Evolutionary conservation across 2,797 vertebrate species (phyloP), one percentile per base, ranked within the genome.

Genomic region (Psittacula echo): DNA sequence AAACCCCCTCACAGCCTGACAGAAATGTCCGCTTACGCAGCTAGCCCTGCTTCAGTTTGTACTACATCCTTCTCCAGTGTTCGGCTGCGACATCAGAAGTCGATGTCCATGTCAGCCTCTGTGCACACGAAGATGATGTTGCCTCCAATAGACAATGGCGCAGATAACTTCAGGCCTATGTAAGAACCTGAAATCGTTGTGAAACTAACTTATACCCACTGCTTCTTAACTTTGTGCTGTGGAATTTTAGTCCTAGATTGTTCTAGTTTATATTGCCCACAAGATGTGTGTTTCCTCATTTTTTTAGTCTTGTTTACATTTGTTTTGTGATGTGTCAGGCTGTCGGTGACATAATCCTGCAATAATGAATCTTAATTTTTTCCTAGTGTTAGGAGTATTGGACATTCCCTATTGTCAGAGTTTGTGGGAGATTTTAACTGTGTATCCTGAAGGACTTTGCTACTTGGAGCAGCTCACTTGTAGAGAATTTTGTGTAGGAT

Each of bases 111-210:
- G 98, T 98, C 98, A 96, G 98, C 98, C 97, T 98, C 98, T 97
- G 98, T 98, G 98, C 98, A 98, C 97, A 98, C 98, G 97, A 98
- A 98, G 98, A 98, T 98, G 98, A 98, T 98, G 97, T 98, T 98
- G 97, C 98, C 98, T 97, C 98, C 98, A 97, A 97, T 98, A 98
- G 98, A 98, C 98, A 98, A 98, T 98, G 98, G 97, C 96, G 98
- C 98, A 98, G 98, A 98, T 98, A 98, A 98, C 98, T 98, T 98
- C 98, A 98, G 98, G 97, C 98, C 98, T 98, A 98, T 98, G 98
- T 99, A 99, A 99, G 98, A 98, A 97, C 94, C 96, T 97, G 93
- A 96, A 96, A 94, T 94, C 83, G 20, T 96, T 95, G 95, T 98
- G 94, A 96, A 96, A 97, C 96, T 97, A 93, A 95, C 93, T 92